Base-by-base conservation (phyloP, 2,888 invertebrate species). In the Hybos culiciformis region DNA sequence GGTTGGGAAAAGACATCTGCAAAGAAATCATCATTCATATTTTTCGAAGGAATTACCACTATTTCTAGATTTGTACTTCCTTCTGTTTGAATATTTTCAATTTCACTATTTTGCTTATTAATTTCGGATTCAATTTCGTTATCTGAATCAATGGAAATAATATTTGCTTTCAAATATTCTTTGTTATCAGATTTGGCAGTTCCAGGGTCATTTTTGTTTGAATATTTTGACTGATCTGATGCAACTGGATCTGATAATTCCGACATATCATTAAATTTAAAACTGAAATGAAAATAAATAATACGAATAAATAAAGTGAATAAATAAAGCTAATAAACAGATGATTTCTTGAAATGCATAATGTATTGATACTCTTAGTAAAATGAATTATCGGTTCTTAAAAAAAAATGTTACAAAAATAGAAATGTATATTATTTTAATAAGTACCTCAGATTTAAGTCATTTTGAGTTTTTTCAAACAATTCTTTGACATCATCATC, bases 401-500 rank as follows among this genome's bases (percentile, higher is more conserved):
- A n/a, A n/a, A n/a, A n/a, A n/a, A n/a, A n/a, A n/a, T n/a, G n/a
- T n/a, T n/a, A n/a, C n/a, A n/a, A n/a, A n/a, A n/a, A n/a, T n/a
- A n/a, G n/a, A n/a, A n/a, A n/a, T n/a, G n/a, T n/a, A n/a, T n/a
- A n/a, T n/a, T n/a, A n/a, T n/a, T n/a, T n/a, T n/a, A n/a, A n/a
- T n/a, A n/a, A n/a, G n/a, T n/a, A n/a, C n/a, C n/a, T n/a, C n/a
- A n/a, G n/a, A n/a, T n/a, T n/a, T n/a, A 18, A 37, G 33, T 37
- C 42, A 43, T 37, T 37, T 46, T 61, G 59, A 4, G 60, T 57
- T 20, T 52, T 39, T 24, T 62, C 56, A 48, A 80, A 66, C 43
- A 80, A 70, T 52, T 72, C 67, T 24, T 70, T 64, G 47, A 87
- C 80, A 56, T 81, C 78, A 48, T 73, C 74, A 49, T 79, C 74